Evolutionary conservation across 2,888 invertebrate species (phyloP).

Genomic region (Spodoptera picta): DNA sequence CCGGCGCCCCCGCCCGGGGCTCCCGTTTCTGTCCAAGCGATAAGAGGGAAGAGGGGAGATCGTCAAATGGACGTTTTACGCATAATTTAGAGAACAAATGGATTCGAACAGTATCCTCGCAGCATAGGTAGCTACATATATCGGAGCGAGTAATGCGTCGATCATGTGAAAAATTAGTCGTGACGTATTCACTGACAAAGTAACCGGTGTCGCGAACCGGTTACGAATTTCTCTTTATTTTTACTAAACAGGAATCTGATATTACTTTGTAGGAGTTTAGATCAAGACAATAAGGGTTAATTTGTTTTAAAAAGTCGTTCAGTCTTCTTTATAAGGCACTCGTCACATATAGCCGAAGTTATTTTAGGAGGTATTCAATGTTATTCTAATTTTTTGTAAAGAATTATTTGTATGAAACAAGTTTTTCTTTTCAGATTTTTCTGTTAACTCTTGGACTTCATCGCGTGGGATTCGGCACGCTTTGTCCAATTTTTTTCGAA

Average conservation of each 20-base stretch:
- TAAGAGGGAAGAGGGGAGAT: conserved; percentile 88
- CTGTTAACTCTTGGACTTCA: conserved; percentile 9
- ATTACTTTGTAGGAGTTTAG: neutral
- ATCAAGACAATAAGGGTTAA: too few species aligned
- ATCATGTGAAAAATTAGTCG: conserved; percentile 38
- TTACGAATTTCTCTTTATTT: neutral
- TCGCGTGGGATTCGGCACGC: conserved; percentile 6
- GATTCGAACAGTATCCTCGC: conserved; percentile 87
- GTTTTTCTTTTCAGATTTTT: too few species aligned
- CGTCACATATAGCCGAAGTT: too few species aligned
- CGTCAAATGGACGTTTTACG: conserved; percentile 90
- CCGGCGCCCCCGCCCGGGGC: conserved; percentile 87
- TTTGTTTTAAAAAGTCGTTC: too few species aligned
- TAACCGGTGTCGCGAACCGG: neutral
- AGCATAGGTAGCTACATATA: conserved; percentile 79
- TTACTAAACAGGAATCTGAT: neutral
- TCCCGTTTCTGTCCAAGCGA: conserved; percentile 88
- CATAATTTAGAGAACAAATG: conserved; percentile 90
- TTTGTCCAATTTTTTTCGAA: conserved; percentile 9
- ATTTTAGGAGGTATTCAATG: neutral
- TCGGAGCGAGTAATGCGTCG: conserved; percentile 68
- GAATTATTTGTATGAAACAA: too few species aligned
- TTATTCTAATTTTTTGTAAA: too few species aligned
- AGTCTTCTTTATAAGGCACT: too few species aligned
- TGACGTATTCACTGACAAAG: conserved; percentile 10